These are phyloP conservation scores for Protodeltote pygarga DNA, from an alignment of 2,888 invertebrate species.

Conservation along the genomic window DNA sequence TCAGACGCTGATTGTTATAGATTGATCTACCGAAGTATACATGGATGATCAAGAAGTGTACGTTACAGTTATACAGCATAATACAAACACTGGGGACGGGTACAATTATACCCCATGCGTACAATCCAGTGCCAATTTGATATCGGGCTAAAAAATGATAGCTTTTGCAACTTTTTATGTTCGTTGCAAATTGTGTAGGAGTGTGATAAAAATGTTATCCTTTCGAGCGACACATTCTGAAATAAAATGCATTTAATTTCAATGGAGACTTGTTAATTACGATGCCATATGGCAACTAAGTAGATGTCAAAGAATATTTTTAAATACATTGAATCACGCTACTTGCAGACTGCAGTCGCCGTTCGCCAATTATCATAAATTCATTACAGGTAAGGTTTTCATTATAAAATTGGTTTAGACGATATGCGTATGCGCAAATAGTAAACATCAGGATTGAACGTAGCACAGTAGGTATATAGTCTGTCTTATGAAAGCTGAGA, in stretches of 20 bases:
- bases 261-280: slow-evolving; percentile 17
- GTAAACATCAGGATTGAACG: too few relatives aligned
- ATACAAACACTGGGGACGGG: too few relatives aligned
- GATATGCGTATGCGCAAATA: too few relatives aligned
- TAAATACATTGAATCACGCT: slow-evolving; percentile 20
- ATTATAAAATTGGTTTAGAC: slow-evolving; percentile 28
- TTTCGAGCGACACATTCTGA: slow-evolving; percentile 2
- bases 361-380: slow-evolving; percentile 25
- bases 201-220: too few relatives aligned
- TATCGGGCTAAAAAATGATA: slow-evolving; percentile 30
- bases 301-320: slow-evolving; percentile 29
- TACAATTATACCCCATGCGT: too few relatives aligned
- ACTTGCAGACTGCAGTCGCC: slow-evolving; percentile 6
- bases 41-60: too few relatives aligned
- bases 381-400: too few relatives aligned
- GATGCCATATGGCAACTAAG: slow-evolving; percentile 5
- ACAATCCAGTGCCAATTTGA: slow-evolving; percentile 30
- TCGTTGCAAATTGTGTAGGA: slow-evolving; percentile 16
- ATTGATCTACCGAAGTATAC: too few relatives aligned
- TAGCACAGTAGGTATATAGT: too few relatives aligned
- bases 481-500: too few relatives aligned
- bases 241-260: slow-evolving; percentile 22
- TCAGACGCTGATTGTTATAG: too few relatives aligned
- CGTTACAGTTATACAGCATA: too few relatives aligned
- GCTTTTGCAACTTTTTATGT: slow-evolving; percentile 24